Percentiles rank a stretch among this genome's conserved stretches.
These are phyloP conservation scores for Cephalopachus bancanus DNA, from an alignment of 2,797 vertebrate species.

Conservation along the genomic window DNA sequence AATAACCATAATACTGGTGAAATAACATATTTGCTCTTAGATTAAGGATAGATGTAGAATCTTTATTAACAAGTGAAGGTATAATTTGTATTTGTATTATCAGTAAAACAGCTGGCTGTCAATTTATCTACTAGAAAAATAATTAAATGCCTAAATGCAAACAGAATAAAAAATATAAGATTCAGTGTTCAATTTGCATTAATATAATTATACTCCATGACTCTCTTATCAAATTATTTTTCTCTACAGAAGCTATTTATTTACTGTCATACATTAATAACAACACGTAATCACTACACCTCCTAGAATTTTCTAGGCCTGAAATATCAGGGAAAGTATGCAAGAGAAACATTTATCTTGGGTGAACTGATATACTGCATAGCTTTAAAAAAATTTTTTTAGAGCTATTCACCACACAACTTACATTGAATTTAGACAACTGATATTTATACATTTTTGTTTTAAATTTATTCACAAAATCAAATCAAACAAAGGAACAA, in stretches of 20 bases:
- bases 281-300: slow-evolving; percentile 56
- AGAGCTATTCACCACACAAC: slow-evolving; percentile 1
- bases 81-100: slow-evolving; percentile 77
- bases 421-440: slow-evolving; percentile 36
- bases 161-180: slow-evolving; percentile 73
- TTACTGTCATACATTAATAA: slow-evolving; percentile 79
- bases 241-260: slow-evolving; percentile 75
- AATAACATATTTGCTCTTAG: slow-evolving; percentile 76
- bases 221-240: slow-evolving; percentile 80
- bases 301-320: slow-evolving; percentile 57
- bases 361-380: background rate
- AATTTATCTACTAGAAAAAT: slow-evolving; percentile 77
- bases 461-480: slow-evolving; percentile 48
- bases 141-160: slow-evolving; percentile 78
- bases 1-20: slow-evolving; percentile 42
- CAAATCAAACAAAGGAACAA: slow-evolving; percentile 45
- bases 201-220: slow-evolving; percentile 76
- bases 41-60: slow-evolving; percentile 76
- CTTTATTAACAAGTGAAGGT: slow-evolving; percentile 75
- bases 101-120: slow-evolving; percentile 76
- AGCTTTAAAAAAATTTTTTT: background rate
- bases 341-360: slow-evolving; percentile 39
- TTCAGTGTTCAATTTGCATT: slow-evolving; percentile 79
- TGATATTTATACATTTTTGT: slow-evolving; percentile 4
- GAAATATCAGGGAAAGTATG: slow-evolving; percentile 17